phyloP scores from a whole-genome alignment of 2,113 vertebrate genomes.

The Ivindomyrus marchei region DNA sequence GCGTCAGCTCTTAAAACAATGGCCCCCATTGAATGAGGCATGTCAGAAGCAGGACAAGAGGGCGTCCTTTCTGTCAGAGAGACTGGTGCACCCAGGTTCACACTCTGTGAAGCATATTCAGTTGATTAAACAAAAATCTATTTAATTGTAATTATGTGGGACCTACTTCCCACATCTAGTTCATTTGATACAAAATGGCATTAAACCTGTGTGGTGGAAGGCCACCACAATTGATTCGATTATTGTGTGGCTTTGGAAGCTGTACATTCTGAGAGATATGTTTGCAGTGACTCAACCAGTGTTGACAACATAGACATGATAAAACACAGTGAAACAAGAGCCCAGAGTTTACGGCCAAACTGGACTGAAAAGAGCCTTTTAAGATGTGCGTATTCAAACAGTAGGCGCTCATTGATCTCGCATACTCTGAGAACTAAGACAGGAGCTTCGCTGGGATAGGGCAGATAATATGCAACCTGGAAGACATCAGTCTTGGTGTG shows the following conservation, averaged over 20 bases:
- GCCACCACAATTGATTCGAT: not conserved
- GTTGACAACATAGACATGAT: not conserved
- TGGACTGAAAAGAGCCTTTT: not conserved
- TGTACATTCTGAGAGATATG: not conserved
- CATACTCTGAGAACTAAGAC: not conserved
- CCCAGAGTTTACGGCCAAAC: not conserved
- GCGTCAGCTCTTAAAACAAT: constrained; percentile 62
- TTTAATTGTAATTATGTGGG: not conserved
- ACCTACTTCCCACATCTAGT: constrained; percentile 17
- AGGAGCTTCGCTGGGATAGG: not conserved
- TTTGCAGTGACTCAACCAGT: not conserved
- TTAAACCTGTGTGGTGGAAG: not conserved
- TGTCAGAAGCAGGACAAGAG: constrained; percentile 45
- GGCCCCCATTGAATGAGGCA: constrained; percentile 45
- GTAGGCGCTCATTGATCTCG: not conserved
- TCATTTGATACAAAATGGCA: not conserved
- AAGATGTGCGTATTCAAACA: not conserved
- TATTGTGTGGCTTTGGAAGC: not conserved
- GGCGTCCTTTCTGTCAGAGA: constrained; percentile 48
- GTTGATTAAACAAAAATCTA: constrained; percentile 23
- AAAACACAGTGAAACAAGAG: not conserved
- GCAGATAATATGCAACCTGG: not conserved
- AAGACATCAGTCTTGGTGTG: not conserved
- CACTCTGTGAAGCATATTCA: constrained; percentile 40
- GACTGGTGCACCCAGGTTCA: constrained; percentile 46